These are phyloP conservation scores for Cyrtodaria siliqua DNA, from an alignment of 2,888 invertebrate genomes.

Conservation along the genomic window DNA sequence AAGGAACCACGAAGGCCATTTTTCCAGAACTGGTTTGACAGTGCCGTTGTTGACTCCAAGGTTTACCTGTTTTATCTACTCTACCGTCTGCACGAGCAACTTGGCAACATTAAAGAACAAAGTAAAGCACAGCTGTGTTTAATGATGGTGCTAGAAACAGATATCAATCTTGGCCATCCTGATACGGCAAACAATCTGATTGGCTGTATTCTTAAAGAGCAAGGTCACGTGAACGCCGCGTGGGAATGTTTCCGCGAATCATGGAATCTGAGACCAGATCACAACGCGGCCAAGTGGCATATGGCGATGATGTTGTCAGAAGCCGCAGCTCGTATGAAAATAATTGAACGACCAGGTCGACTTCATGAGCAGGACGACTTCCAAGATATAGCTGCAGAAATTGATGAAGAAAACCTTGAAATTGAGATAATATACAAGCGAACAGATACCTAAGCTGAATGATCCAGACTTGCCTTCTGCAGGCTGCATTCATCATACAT, in stretches of 20 bases:
- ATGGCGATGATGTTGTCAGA: conserved; percentile 31
- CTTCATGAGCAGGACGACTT: no score
- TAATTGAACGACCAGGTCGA: no score
- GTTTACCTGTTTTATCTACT: conserved; percentile 24
- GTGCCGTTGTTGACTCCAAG: conserved; percentile 17
- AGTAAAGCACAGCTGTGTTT: conserved; percentile 6
- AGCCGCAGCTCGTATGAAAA: background rate
- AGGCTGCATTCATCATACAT: no score
- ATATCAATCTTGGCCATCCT: conserved; percentile 20
- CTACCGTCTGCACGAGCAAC: conserved; percentile 8
- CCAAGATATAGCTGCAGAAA: no score
- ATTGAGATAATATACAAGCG: no score
- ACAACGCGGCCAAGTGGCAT: conserved; percentile 42
- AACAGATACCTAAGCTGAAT: no score
- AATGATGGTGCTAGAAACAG: conserved; percentile 5
- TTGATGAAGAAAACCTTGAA: no score
- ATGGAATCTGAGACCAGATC: conserved; percentile 15
- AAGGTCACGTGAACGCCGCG: conserved; percentile 11
- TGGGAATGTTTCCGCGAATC: conserved; percentile 21
- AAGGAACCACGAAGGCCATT: conserved; percentile 4
- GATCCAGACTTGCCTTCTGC: no score
- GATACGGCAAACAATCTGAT: conserved; percentile 25
- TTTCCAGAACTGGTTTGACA: conserved; percentile 30
- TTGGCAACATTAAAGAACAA: conserved; percentile 11
- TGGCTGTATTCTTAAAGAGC: conserved; percentile 24